These are phyloP conservation scores for Caenorhabditis macrosperma DNA, from an alignment of 2,888 invertebrate genomes.

Conservation along the genomic window DNA sequence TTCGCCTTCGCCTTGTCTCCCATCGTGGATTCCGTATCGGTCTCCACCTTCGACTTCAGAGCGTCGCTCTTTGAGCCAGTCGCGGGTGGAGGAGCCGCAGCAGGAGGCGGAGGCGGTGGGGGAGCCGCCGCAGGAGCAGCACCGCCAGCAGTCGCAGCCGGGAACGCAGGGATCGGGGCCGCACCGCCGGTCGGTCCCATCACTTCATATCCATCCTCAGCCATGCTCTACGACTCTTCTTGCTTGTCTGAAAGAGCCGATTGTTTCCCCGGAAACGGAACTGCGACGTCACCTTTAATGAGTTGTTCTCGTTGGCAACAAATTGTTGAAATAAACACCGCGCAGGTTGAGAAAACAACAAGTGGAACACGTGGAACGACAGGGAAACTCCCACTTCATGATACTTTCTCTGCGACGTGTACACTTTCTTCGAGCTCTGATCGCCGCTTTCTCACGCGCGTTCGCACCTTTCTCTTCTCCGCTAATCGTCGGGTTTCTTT, in stretches of 20 bases:
- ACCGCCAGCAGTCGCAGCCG: not conserved
- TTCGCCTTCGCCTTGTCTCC: conserved; percentile 1
- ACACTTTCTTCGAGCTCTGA: not conserved
- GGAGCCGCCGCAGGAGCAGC: not conserved
- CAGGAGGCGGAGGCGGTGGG: not conserved
- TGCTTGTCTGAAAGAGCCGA: not conserved
- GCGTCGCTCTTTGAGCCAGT: not conserved
- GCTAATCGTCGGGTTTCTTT: conserved; percentile 1
- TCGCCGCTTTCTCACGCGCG: not conserved
- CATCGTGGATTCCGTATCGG: not conserved
- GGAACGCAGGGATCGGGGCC: not conserved
- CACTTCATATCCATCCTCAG: conserved; percentile 27
- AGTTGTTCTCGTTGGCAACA: not conserved
- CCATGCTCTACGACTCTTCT: not conserved
- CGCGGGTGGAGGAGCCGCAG: not conserved
- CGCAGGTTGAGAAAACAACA: too few species aligned
- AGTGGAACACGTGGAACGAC: too few species aligned
- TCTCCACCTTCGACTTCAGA: not conserved
- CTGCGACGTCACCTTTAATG: not conserved
- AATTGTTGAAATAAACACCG: too few species aligned
- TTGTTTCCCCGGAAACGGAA: not conserved
- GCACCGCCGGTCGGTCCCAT: conserved; percentile 14
- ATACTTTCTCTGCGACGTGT: too few species aligned
- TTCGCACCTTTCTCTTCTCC: not conserved
- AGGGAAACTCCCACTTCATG: too few species aligned